Evolutionary conservation across 2,888 invertebrate species (phyloP).

Genomic region (Tipula unca): DNA sequence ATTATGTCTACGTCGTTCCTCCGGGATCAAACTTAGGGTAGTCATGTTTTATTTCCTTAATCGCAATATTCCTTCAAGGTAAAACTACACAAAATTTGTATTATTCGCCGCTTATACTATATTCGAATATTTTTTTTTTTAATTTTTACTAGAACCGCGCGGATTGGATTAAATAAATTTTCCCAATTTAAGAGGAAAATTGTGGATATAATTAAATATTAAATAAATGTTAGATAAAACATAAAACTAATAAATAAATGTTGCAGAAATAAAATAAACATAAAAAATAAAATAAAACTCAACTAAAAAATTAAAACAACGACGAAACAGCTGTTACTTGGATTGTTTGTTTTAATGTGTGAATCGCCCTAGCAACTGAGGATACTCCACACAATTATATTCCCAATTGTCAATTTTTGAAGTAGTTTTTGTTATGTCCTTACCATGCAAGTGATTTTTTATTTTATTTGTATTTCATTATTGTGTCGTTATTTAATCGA

Average conservation of each 20-base stretch:
- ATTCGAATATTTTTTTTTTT: not conserved
- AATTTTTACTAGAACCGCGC: not conserved
- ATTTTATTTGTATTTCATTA: not conserved
- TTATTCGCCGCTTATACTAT: not conserved
- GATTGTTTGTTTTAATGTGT: not conserved
- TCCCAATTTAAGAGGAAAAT: not conserved
- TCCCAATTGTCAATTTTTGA: not conserved
- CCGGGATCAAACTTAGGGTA: conserved; percentile 46
- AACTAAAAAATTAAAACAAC: not conserved
- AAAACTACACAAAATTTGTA: not conserved
- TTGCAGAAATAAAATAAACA: conserved; percentile 4
- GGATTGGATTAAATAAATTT: not conserved
- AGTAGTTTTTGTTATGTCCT: not conserved
- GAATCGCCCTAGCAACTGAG: not conserved
- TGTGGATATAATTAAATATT: not conserved
- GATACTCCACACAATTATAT: not conserved
- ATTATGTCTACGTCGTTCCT: conserved; percentile 33
- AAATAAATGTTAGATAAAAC: not conserved
- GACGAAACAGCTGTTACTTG: not conserved
- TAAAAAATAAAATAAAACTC: conserved; percentile 14
- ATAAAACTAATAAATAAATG: conserved; percentile 2
- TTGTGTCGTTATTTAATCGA: not conserved
- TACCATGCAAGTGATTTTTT: not conserved
- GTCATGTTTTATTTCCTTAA: conserved; percentile 38
- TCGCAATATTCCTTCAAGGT: not conserved